phyloP scores from a whole-genome alignment of 2,888 invertebrate species.

The Lypha dubia region DNA sequence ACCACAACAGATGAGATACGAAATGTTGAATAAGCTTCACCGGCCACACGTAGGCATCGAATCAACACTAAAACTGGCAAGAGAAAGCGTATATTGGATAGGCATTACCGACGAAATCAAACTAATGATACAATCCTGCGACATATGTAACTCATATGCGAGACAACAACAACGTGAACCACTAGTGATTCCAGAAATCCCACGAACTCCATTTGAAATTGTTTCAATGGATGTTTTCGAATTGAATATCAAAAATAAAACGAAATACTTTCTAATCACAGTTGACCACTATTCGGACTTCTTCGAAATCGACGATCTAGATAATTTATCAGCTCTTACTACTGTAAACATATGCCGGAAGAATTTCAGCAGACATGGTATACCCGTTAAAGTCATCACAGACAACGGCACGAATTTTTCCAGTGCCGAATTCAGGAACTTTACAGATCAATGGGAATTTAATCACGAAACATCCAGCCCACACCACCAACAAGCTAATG shows the following conservation, averaged over 20 bases:
- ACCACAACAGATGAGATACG: slow-evolving; percentile 39
- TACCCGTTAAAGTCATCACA: slow-evolving; percentile 47
- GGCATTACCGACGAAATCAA: too few relatives aligned
- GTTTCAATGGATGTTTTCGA: slow-evolving; percentile 58
- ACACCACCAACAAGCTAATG: slow-evolving; percentile 57
- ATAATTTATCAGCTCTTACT: slow-evolving; percentile 20
- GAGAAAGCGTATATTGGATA: too few relatives aligned
- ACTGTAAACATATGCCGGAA: slow-evolving; percentile 54
- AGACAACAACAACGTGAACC: too few relatives aligned
- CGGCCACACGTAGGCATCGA: slow-evolving; percentile 26
- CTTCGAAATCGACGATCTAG: too few relatives aligned
- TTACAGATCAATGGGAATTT: slow-evolving; percentile 52
- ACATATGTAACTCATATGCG: too few relatives aligned
- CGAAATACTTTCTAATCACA: too few relatives aligned
- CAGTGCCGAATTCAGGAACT: slow-evolving; percentile 25
- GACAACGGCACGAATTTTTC: slow-evolving; percentile 43
- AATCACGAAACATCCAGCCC: slow-evolving; percentile 37
- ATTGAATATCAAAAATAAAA: slow-evolving; percentile 26
- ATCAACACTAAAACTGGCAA: too few relatives aligned
- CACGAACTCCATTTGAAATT: slow-evolving; percentile 55
- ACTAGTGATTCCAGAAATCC: too few relatives aligned
- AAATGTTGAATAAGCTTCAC: slow-evolving; percentile 29
- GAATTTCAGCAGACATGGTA: slow-evolving; percentile 59
- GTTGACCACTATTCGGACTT: too few relatives aligned
- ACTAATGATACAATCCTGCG: too few relatives aligned